Base-by-base conservation (phyloP, 2,797 vertebrate species). In the Ataeniobius toweri region DNA sequence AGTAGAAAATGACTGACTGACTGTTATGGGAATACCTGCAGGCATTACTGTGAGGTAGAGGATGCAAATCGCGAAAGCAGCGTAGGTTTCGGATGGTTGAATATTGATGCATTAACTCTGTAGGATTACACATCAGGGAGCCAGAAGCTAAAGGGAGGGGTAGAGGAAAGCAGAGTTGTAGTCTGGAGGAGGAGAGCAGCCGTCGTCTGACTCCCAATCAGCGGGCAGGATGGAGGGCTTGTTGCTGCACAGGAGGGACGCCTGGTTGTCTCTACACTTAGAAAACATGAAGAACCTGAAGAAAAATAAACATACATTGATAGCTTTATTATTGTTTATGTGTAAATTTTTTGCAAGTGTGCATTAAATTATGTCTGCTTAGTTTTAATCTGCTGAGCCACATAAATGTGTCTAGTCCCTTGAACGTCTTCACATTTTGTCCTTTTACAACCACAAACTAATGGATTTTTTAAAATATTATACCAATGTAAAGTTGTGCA, bases 111-210 rank as follows among this genome's bases (percentile, higher is more conserved):
- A 36, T 36, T 67, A 56, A 83, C 46, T 74, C 71, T 85, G 73
- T 82, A 56, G 16, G 36, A 69, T 44, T 22, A 46, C 8, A 53
- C 5, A 31, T 12, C 10, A 12, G 39, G 31, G 20, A 18, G 51
- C 1, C 4, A 46, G 71, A 56, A 83, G 85, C 91, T 94, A 95
- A 70, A 93, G 94, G 89, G 82, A 93, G 75, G 90, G 95, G 90
- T 86, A 95, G 89, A 80, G 93, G 80, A 96, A 85, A n/a, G 94
- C 89, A 0, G 96, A 94, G 85, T 94, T 96, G 88, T 96, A 96
- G 89, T 96, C 96, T 0, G 96, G 96, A 74, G 96, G 96, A 18
- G 95, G 94, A 4, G 94, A 93, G 56, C 85, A 81, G 51, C 89
- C 93, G 0, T 94, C 94, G 61, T 95, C 93, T 22, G 91, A 90